Evolutionary conservation across 2,888 invertebrate genomes (phyloP).

Genomic region (Torymus tubicola): DNA sequence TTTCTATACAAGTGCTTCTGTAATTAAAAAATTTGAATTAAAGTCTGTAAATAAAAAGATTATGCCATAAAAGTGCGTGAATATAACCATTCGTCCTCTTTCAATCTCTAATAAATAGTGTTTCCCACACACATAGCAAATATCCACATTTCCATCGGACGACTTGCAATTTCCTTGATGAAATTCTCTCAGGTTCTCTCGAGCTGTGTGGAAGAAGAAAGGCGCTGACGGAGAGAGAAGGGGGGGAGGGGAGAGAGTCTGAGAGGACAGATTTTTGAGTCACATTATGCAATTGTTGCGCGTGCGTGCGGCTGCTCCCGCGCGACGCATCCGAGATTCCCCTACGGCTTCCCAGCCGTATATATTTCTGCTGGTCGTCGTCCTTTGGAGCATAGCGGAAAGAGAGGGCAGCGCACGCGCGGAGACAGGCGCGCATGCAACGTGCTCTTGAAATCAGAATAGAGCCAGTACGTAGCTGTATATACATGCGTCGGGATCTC

Average conservation of each 20-base stretch:
- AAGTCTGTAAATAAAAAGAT: too few relatives aligned
- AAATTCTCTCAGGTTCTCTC: too few relatives aligned
- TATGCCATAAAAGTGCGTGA: too few relatives aligned
- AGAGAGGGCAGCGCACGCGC: neutral
- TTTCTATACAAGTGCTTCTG: constrained; percentile 48
- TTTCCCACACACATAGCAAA: too few relatives aligned
- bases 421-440: too few relatives aligned
- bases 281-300: constrained; percentile 9
- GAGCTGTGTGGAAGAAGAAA: too few relatives aligned
- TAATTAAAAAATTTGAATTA: neutral
- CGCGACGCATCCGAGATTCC: constrained; percentile 11
- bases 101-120: too few relatives aligned
- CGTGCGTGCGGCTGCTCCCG: neutral
- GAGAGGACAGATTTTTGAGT: neutral
- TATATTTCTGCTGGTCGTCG: neutral
- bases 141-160: too few relatives aligned
- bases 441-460: constrained; percentile 38
- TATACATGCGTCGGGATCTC: neutral
- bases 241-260: neutral
- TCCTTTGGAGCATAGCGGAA: constrained; percentile 19
- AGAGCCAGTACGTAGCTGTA: neutral
- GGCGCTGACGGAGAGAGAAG: too few relatives aligned
- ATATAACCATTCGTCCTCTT: too few relatives aligned
- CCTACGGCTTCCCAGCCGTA: neutral
- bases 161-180: too few relatives aligned